phyloP scores from a whole-genome alignment of 1,140 invertebrate genomes.

The Pogonomyrmex barbatus region DNA sequence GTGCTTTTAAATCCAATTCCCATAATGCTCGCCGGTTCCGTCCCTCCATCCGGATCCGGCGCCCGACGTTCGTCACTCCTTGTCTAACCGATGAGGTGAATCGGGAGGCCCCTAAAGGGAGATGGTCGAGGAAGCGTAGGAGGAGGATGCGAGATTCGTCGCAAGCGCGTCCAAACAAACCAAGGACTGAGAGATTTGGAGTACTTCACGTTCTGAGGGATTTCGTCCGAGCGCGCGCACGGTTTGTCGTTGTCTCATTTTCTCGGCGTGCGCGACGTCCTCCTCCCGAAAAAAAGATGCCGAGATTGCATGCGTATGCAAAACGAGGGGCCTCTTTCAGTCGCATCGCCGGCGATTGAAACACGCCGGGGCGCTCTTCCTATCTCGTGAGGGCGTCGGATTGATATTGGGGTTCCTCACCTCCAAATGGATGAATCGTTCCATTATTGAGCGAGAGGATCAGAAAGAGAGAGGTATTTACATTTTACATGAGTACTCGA shows the following conservation, averaged over 20 bases:
- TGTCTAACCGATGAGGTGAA: conserved; percentile 31
- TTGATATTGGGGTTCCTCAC: conserved; percentile 38
- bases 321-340: conserved; percentile 39
- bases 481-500: conserved; percentile 36
- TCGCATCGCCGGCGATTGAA: conserved; percentile 63
- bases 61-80: conserved; percentile 43
- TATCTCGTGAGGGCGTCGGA: conserved; percentile 20
- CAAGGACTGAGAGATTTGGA: conserved; percentile 60
- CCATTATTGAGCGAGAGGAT: conserved; percentile 38
- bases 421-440: conserved; percentile 41
- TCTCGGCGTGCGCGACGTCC: conserved; percentile 8
- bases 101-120: background rate
- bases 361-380: conserved; percentile 13
- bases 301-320: conserved; percentile 62
- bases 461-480: conserved; percentile 42
- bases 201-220: conserved; percentile 62
- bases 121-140: conserved; percentile 21
- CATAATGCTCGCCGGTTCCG: conserved; percentile 69
- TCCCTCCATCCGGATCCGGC: background rate
- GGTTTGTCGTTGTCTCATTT: conserved; percentile 49
- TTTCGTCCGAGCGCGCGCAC: conserved; percentile 48
- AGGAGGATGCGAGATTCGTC: conserved; percentile 59
- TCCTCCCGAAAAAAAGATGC: conserved; percentile 28
- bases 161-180: conserved; percentile 74
- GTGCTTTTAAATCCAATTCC: conserved; percentile 80